Conservation (phyloP, 2,888 invertebrate species). For the Laothoe populi region DNA sequence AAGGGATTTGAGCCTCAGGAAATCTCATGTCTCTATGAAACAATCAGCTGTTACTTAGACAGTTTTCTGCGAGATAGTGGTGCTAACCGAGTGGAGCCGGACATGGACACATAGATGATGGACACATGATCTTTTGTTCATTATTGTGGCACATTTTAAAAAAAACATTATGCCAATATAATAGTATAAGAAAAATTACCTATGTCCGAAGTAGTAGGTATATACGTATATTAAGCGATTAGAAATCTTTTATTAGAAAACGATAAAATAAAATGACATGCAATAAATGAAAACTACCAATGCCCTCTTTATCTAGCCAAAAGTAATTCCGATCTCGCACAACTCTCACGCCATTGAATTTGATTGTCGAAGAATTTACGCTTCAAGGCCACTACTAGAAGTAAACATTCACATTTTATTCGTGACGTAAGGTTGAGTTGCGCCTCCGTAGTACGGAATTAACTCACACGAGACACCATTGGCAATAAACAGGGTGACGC, state of each 20-base stretch:
- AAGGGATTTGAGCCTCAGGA: too few relatives aligned
- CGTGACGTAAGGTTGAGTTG: conserved; percentile 15
- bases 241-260: not conserved
- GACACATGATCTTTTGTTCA: too few relatives aligned
- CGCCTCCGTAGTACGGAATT: conserved; percentile 17
- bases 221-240: not conserved
- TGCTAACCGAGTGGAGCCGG: too few relatives aligned
- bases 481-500: conserved; percentile 20
- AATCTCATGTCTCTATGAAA: too few relatives aligned
- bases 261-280: not conserved
- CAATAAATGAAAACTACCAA: conserved; percentile 4
- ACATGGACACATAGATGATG: too few relatives aligned
- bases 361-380: not conserved
- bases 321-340: conserved; percentile 8
- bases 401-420: conserved; percentile 17
- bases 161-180: not conserved
- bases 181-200: too few relatives aligned
- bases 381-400: conserved; percentile 17
- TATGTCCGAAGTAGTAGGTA: not conserved
- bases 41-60: too few relatives aligned
- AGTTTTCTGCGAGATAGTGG: too few relatives aligned
- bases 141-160: too few relatives aligned
- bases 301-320: not conserved
- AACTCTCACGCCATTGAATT: conserved; percentile 6
- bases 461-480: conserved; percentile 15